Percentiles rank a stretch among this genome's conserved stretches.
Evolutionary conservation across 2,113 vertebrate genomes (phyloP).

Genomic region (Xerus inauris): DNA sequence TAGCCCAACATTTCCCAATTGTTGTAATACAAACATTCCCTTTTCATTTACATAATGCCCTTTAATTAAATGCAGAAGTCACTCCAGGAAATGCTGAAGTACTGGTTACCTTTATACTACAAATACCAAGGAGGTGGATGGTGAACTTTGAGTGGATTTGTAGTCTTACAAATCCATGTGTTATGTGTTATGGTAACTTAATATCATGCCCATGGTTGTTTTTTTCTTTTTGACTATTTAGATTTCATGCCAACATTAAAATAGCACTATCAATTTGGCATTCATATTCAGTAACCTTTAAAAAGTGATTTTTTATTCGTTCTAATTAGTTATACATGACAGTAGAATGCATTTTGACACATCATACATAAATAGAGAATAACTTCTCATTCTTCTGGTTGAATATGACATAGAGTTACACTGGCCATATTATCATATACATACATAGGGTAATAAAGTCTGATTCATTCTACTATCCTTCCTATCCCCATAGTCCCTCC

Average conservation of each 20-base stretch:
- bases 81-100: not conserved
- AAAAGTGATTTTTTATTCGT: not conserved
- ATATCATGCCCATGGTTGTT: not conserved
- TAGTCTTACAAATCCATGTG: no score
- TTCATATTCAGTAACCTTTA: constrained; percentile 27
- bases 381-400: no score
- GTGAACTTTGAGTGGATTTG: not conserved
- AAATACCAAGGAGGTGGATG: not conserved
- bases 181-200: not conserved
- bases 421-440: no score
- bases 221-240: constrained; percentile 12
- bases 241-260: constrained; percentile 27
- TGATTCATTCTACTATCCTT: no score
- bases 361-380: no score
- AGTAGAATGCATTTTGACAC: no score
- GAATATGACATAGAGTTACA: no score
- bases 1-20: not conserved
- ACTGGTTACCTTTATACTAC: not conserved
- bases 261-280: constrained; percentile 26
- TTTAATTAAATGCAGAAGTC: constrained; percentile 1
- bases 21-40: not conserved
- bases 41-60: not conserved
- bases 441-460: no score
- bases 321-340: no score
- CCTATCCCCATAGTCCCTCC: no score